A percentile compares a stretch with the other conserved stretches of the same genome.
These are phyloP conservation scores for Solea senegalensis DNA, from an alignment of 2,113 vertebrate species.

Conservation along the genomic window DNA sequence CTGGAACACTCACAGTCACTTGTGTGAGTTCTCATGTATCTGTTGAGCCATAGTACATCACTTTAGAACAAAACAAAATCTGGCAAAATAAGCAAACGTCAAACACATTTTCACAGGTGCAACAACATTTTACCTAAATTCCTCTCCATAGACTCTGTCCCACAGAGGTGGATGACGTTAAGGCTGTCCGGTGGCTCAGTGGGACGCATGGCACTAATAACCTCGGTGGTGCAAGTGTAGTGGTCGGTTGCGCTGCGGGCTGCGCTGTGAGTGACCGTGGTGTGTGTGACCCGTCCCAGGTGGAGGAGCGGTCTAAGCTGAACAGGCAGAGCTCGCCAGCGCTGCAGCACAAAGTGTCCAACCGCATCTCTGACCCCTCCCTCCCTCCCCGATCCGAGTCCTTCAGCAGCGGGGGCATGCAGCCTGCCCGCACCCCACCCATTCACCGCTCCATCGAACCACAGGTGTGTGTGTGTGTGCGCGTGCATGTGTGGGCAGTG, in stretches of 20 bases:
- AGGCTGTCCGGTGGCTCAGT: slow-evolving; percentile 41
- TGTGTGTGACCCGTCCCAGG: slow-evolving; percentile 80
- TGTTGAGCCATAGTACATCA: no score
- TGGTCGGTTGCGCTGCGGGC: slow-evolving; percentile 38
- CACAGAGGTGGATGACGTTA: slow-evolving; percentile 3
- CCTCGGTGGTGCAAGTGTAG: slow-evolving; percentile 3
- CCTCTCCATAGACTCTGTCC: background rate
- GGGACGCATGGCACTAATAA: slow-evolving; percentile 7
- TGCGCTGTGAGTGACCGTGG: slow-evolving; percentile 50
- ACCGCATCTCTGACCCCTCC: slow-evolving; percentile 94
- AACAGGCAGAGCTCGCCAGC: slow-evolving; percentile 96
- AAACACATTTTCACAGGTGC: background rate
- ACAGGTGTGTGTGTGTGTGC: slow-evolving; percentile 85
- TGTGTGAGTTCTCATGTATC: no score
- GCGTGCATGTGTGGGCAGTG: background rate
- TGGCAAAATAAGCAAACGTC: no score
- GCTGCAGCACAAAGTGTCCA: slow-evolving; percentile 93
- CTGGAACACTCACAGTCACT: no score
- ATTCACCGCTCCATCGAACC: slow-evolving; percentile 91
- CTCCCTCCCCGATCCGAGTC: slow-evolving; percentile 95
- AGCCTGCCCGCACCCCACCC: slow-evolving; percentile 90
- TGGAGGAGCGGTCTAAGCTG: slow-evolving; percentile 95
- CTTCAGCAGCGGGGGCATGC: slow-evolving; percentile 93
- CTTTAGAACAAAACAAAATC: no score
- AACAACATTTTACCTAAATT: no score